Evolutionary conservation across 2,888 invertebrate species (phyloP).

Genomic region (Ligdia adustata): DNA sequence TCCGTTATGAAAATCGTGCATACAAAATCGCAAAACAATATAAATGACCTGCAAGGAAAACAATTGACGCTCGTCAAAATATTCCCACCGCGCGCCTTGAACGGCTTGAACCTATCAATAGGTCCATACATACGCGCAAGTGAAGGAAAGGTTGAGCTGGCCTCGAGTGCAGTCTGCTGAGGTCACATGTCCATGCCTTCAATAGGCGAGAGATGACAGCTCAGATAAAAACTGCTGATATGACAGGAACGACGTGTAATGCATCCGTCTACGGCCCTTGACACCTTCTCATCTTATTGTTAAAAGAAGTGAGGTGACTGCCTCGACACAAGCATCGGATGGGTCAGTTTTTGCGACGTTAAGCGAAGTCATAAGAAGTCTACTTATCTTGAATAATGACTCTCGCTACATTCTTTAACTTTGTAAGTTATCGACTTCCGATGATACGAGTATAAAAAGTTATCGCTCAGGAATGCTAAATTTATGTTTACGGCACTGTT

Average conservation of each 20-base stretch:
- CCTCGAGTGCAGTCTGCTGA: constrained; percentile 62
- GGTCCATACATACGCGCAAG: constrained; percentile 40
- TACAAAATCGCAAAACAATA: constrained; percentile 31
- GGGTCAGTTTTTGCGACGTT: constrained; percentile 8
- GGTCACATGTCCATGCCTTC: constrained; percentile 67
- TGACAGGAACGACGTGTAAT: constrained; percentile 31
- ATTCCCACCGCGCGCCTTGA: constrained; percentile 50
- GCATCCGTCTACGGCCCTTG: constrained; percentile 34
- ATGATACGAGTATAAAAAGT: constrained; percentile 22
- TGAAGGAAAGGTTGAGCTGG: constrained; percentile 63
- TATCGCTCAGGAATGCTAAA: constrained; percentile 25
- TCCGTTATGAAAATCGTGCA: constrained; percentile 28
- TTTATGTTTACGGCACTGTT: constrained; percentile 26
- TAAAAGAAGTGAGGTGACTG: constrained; percentile 16
- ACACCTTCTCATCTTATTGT: constrained; percentile 27
- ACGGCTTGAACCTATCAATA: constrained; percentile 48
- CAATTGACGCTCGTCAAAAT: constrained; percentile 47
- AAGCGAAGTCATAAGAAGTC: constrained; percentile 6
- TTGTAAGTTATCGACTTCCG: constrained; percentile 18
- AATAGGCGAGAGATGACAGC: constrained; percentile 74
- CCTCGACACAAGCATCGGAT: constrained; percentile 4
- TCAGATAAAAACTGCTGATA: constrained; percentile 54
- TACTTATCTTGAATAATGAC: constrained; percentile 7
- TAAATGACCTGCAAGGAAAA: constrained; percentile 42
- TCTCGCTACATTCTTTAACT: constrained; percentile 12